These are phyloP conservation scores for Melieria omissa DNA, from an alignment of 2,888 invertebrate genomes.

Conservation along the genomic window DNA sequence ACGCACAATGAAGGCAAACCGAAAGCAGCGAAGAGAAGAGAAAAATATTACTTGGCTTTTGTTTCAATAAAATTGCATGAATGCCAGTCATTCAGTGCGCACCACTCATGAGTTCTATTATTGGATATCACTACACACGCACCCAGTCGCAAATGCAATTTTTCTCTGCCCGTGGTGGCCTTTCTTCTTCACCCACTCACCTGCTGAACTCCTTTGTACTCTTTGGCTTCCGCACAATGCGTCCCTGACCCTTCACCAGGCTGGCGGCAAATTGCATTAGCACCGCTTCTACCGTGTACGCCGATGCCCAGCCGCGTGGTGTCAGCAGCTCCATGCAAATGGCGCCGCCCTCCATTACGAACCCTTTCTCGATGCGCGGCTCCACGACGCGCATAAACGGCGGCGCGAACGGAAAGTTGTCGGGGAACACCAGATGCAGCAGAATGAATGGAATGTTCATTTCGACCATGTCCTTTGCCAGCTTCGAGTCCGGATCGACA, in stretches of 20 bases:
- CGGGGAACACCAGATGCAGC: conserved; percentile 84
- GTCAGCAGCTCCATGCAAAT: conserved; percentile 91
- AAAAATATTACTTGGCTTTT: not conserved
- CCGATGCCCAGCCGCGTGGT: conserved; percentile 88
- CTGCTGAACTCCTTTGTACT: conserved; percentile 81
- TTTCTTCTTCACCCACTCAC: conserved; percentile 45
- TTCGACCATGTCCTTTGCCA: conserved; percentile 84
- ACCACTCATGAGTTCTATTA: not conserved
- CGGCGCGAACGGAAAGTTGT: conserved; percentile 89
- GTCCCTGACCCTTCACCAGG: conserved; percentile 87
- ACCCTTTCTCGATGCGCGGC: conserved; percentile 83
- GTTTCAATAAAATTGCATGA: not conserved
- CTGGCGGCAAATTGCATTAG: conserved; percentile 91
- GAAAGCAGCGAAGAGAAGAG: not conserved
- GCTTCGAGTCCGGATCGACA: conserved; percentile 85
- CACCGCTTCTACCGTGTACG: conserved; percentile 87
- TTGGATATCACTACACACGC: not conserved
- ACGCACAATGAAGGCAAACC: not conserved
- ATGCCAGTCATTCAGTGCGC: not conserved
- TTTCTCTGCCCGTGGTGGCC: too few relatives aligned
- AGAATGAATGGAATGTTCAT: conserved; percentile 79
- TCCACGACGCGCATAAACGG: conserved; percentile 87
- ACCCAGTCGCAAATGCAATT: not conserved
- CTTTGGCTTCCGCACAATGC: conserved; percentile 82
- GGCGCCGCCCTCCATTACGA: conserved; percentile 91